Evolutionary conservation across 2,797 vertebrate species (phyloP).

Genomic region (Xyrichtys novacula): DNA sequence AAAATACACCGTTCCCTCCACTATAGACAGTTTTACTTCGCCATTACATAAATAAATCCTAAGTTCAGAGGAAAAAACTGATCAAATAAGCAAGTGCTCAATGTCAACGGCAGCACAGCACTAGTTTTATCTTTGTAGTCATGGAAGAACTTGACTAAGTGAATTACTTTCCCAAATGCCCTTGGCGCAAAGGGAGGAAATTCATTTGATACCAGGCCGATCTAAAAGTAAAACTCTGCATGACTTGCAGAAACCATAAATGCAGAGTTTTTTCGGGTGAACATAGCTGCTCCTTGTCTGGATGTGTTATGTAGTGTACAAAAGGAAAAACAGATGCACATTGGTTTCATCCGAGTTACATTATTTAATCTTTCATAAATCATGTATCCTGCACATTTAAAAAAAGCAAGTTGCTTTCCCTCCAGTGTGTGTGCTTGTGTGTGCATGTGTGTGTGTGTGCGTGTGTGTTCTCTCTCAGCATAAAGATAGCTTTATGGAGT

Average conservation of each 20-base stretch:
- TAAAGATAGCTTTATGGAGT: slow-evolving; percentile 77
- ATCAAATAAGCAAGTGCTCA: slow-evolving; percentile 14
- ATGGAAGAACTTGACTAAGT: slow-evolving; percentile 38
- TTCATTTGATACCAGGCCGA: slow-evolving; percentile 54
- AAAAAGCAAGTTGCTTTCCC: slow-evolving; percentile 65
- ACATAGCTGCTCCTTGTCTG: slow-evolving; percentile 24
- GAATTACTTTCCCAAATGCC: slow-evolving; percentile 42
- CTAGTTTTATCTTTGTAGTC: slow-evolving; percentile 34
- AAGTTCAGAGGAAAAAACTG: slow-evolving; percentile 4
- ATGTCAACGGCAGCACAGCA: slow-evolving; percentile 1
- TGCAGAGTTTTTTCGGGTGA: slow-evolving; percentile 6
- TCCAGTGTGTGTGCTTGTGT: slow-evolving; percentile 43
- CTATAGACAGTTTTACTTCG: neutral
- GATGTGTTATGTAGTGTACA: slow-evolving; percentile 28
- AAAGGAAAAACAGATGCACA: slow-evolving; percentile 32
- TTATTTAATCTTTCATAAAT: slow-evolving; percentile 71
- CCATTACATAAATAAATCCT: neutral
- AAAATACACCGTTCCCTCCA: slow-evolving; percentile 12
- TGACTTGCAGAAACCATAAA: slow-evolving; percentile 66
- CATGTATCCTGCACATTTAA: slow-evolving; percentile 58
- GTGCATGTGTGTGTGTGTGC: slow-evolving; percentile 37
- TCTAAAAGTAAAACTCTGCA: slow-evolving; percentile 51
- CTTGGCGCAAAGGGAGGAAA: slow-evolving; percentile 44
- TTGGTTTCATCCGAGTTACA: slow-evolving; percentile 59
- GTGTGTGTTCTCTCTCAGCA: slow-evolving; percentile 54